A percentile compares a stretch with the other conserved stretches of the same genome.
Evolutionary conservation across 2,888 invertebrate genomes (phyloP).

Genomic region (Gymnosoma rotundatum): DNA sequence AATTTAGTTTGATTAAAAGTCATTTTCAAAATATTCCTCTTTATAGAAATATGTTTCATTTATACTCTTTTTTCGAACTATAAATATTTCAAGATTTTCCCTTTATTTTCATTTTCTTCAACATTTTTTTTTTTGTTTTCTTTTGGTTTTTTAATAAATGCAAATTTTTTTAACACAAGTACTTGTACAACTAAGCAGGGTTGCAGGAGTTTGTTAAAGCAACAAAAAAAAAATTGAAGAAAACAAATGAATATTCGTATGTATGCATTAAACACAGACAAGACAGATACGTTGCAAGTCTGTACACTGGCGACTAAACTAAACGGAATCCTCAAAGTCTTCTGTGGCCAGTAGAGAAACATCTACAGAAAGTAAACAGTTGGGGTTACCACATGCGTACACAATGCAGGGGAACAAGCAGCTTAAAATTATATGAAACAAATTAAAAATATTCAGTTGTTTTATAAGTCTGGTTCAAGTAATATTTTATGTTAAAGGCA

Average conservation of each 20-base stretch:
- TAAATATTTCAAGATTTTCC: neutral
- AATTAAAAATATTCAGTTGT: constrained; percentile 10
- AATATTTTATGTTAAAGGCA: neutral
- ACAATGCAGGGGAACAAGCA: constrained; percentile 29
- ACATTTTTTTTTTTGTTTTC: constrained; percentile 1
- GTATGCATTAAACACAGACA: constrained; percentile 31
- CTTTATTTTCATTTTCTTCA: constrained; percentile 14
- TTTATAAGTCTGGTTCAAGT: constrained; percentile 4
- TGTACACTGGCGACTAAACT: constrained; percentile 22
- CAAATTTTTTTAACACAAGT: constrained; percentile 14
- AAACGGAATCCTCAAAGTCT: constrained; percentile 34
- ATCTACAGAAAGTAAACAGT: constrained; percentile 21
- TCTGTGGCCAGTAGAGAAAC: constrained; percentile 6
- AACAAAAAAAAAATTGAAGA: neutral
- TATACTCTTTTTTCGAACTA: neutral
- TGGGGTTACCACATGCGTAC: constrained; percentile 44
- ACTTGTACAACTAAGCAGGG: constrained; percentile 7
- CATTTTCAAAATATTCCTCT: no score
- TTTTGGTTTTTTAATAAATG: constrained; percentile 39
- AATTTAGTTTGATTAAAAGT: no score
- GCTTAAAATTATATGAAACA: neutral
- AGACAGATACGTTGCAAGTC: constrained; percentile 4
- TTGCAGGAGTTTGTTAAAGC: constrained; percentile 24
- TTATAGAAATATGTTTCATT: no score
- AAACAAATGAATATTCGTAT: constrained; percentile 19